These are phyloP conservation scores for Melieria omissa DNA, from an alignment of 2,888 invertebrate species.

Conservation along the genomic window DNA sequence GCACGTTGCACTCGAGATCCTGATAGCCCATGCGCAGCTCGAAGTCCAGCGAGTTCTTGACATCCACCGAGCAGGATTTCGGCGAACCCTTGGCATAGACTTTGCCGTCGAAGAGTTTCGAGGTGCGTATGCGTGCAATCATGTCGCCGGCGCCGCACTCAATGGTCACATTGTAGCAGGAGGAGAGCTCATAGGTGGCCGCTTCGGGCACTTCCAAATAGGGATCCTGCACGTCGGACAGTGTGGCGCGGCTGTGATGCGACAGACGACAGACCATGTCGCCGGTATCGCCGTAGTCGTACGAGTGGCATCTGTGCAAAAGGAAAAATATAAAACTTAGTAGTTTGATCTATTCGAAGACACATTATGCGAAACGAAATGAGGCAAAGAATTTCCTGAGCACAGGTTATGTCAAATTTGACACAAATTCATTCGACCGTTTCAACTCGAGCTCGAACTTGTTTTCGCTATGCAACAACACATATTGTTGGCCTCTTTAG, in stretches of 20 bases:
- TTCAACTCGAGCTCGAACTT: no score
- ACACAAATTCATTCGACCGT: no score
- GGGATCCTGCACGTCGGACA: constrained; percentile 89
- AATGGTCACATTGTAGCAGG: constrained; percentile 93
- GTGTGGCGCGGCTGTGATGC: constrained; percentile 88
- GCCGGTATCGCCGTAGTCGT: constrained; percentile 92
- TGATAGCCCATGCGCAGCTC: constrained; percentile 91
- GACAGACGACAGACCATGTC: constrained; percentile 92
- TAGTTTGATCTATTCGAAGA: no score
- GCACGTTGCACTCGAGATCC: constrained; percentile 90
- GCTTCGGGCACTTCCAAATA: constrained; percentile 91
- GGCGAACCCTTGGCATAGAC: constrained; percentile 94
- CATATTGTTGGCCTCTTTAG: no score
- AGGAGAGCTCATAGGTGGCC: constrained; percentile 88
- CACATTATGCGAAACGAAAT: no score
- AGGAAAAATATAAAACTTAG: not conserved
- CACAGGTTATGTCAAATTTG: no score
- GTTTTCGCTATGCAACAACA: no score
- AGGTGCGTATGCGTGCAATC: constrained; percentile 90
- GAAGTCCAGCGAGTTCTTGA: constrained; percentile 87
- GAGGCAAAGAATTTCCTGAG: no score
- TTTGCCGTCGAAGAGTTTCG: constrained; percentile 91
- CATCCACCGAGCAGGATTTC: constrained; percentile 89
- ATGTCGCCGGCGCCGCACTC: constrained; percentile 92
- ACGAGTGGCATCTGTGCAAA: constrained; percentile 82